Conservation (phyloP, 2,797 vertebrate species). For the Halcyon chelicuti region DNA sequence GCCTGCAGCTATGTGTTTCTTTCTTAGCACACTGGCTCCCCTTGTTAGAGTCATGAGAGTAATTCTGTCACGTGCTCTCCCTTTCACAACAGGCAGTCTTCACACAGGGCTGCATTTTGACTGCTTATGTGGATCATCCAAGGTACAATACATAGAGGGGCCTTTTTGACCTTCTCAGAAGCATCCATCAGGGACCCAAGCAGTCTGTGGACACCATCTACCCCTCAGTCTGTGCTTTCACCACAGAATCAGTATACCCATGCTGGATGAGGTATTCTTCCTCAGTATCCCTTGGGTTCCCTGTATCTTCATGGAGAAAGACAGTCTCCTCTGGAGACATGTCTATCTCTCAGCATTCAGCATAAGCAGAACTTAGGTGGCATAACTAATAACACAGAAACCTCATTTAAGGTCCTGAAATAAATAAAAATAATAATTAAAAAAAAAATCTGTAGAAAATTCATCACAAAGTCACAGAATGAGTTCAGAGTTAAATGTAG, state of each 20-base stretch:
- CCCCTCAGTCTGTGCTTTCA: not conserved
- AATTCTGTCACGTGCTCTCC: not conserved
- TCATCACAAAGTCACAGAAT: not conserved
- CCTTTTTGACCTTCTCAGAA: not conserved
- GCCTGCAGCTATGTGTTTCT: conserved; percentile 47
- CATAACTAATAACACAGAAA: not conserved
- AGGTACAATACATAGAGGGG: not conserved
- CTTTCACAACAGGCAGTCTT: not conserved
- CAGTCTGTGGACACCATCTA: not conserved
- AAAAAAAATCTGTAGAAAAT: not conserved
- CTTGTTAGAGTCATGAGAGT: not conserved
- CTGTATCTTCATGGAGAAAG: not conserved
- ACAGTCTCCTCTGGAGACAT: not conserved
- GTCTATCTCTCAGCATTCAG: not conserved
- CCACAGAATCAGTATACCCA: not conserved
- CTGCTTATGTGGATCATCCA: not conserved
- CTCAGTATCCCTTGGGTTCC: not conserved
- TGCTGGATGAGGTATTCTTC: not conserved
- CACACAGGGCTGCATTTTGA: not conserved
- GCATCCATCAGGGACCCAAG: not conserved
- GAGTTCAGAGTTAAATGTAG: not conserved
- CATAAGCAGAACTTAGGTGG: not conserved
- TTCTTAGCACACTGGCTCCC: not conserved
- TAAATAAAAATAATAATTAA: not conserved
- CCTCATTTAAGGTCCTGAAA: not conserved